Percentiles rank a stretch among this genome's conserved stretches.
These are phyloP conservation scores for Yponomeuta evonymella DNA, from an alignment of 2,888 invertebrate genomes.

Conservation along the genomic window DNA sequence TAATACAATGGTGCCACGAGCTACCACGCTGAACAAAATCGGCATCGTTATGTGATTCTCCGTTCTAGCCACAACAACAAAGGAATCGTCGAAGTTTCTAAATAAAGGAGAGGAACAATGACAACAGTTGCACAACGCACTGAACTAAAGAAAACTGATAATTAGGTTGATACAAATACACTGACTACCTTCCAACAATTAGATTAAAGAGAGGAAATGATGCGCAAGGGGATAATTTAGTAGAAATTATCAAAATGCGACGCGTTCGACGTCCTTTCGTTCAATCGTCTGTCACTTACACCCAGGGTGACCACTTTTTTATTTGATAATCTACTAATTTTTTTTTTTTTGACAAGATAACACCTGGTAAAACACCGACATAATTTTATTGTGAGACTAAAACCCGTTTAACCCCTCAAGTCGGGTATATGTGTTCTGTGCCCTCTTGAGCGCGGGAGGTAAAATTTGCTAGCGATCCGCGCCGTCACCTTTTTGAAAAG, in stretches of 20 bases:
- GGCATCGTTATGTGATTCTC: conserved; percentile 80
- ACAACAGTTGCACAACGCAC: not conserved
- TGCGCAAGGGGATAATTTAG: not conserved
- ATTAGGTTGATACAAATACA: not conserved
- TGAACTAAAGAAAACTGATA: not conserved
- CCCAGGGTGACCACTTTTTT: no score
- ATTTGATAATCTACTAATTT: no score
- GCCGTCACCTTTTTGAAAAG: no score
- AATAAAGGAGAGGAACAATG: not conserved
- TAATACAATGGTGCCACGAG: conserved; percentile 89
- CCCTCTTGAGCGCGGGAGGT: no score
- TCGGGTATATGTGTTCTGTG: no score
- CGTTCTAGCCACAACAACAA: not conserved
- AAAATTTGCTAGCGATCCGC: no score
- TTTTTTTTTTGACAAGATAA: no score
- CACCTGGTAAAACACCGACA: no score
- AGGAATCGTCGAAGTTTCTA: not conserved
- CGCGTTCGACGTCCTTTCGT: not conserved
- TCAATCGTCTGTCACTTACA: no score
- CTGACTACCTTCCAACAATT: not conserved
- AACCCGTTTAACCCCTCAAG: no score
- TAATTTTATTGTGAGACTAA: no score
- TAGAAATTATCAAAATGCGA: not conserved
- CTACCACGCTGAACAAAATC: conserved; percentile 91
- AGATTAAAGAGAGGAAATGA: not conserved